Base-by-base conservation (phyloP, 2,888 invertebrate genomes). In the Cephonodes hylas region DNA sequence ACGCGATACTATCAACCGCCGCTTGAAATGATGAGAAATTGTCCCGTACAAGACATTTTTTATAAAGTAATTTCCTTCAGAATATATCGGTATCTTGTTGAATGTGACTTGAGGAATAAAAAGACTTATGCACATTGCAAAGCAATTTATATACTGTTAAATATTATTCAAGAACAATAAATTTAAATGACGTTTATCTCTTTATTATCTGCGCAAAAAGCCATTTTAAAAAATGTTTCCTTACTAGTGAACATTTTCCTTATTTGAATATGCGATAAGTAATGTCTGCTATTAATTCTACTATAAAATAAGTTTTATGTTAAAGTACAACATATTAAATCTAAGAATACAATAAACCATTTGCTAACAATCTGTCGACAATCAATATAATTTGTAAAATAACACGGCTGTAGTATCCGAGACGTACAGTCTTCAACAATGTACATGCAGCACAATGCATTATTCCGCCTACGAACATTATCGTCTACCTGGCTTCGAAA, bases 401-500 rank as follows among this genome's bases (percentile, higher is more conserved):
- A 53, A 53, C 27, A 53, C 7, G n/a, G n/a, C n/a, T n/a, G n/a
- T 8, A 27, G 27, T 18, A 8, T 31, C 3, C 10, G 18, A 10
- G 27, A 53, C 13, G n/a, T 20, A n/a, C 38, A 38, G 38, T 2
- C n/a, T n/a, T 23, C 18, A 53, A 53, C 53, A 53, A 53, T 53
- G 31, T 13, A n/a, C 23, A 23, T 1, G 23, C 38, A 38, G 10
- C 38, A 38, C 38, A 38, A 38, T 38, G 22, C 53, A 31, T 31
- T 53, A 53, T 53, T 31, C 53, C 53, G n/a, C 53, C 53, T 53
- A 53, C 53, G 18, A 23, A 46, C 25, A 46, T 46, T 25, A 25
- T 53, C 18, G 27, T 53, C 53, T 53, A 53, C 53, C 53, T 53
- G 53, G 31, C 53, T 53, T 31, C 18, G 18, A 53, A 31, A 31